Evolutionary conservation across 2,113 vertebrate genomes (phyloP).

Genomic region (Brachyhypopomus occidentalis): DNA sequence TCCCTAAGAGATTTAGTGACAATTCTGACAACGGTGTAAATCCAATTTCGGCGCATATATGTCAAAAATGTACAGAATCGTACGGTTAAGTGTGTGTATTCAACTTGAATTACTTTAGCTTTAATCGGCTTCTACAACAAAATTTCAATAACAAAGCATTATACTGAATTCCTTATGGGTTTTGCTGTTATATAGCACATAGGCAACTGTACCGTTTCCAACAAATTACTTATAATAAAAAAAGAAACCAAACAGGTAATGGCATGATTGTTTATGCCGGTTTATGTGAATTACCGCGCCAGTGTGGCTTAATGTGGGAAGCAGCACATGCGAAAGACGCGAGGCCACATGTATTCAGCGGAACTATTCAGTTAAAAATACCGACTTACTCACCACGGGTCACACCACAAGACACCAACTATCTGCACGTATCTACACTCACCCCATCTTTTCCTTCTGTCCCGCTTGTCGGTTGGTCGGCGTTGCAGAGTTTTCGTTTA

Average conservation of each 20-base stretch:
- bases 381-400: background rate
- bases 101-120: too few relatives aligned
- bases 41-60: background rate
- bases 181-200: too few relatives aligned
- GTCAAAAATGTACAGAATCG: background rate
- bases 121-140: too few relatives aligned
- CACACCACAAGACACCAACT: background rate
- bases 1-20: background rate
- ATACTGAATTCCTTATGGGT: too few relatives aligned
- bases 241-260: too few relatives aligned
- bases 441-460: conserved; percentile 65
- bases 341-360: conserved; percentile 3
- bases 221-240: too few relatives aligned
- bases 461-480: conserved; percentile 49
- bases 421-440: conserved; percentile 47
- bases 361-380: background rate
- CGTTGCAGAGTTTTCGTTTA: conserved; percentile 60
- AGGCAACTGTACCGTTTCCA: too few relatives aligned
- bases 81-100: background rate
- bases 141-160: too few relatives aligned
- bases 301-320: too few relatives aligned
- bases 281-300: too few relatives aligned
- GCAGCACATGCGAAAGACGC: background rate
- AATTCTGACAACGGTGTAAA: background rate
- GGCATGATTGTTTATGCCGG: too few relatives aligned